These are phyloP conservation scores for Trichosurus vulpecula DNA, from an alignment of 2,797 vertebrate genomes.

Conservation along the genomic window DNA sequence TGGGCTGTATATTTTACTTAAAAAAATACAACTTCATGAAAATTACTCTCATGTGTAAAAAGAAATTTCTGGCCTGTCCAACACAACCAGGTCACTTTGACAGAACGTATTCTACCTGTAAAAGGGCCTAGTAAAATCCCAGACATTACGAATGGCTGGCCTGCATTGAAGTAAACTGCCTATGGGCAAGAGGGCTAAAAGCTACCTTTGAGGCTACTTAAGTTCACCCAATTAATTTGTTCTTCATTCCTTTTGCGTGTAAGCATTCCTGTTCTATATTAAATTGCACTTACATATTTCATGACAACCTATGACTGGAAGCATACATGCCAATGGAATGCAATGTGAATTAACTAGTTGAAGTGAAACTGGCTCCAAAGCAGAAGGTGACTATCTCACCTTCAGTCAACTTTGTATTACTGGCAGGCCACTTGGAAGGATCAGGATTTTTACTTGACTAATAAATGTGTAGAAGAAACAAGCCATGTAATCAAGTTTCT, in stretches of 20 bases:
- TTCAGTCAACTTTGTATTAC: neutral
- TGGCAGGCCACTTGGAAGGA: neutral
- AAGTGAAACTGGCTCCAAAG: neutral
- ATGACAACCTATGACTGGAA: neutral
- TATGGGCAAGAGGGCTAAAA: neutral
- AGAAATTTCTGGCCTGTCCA: constrained; percentile 27
- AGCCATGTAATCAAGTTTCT: neutral
- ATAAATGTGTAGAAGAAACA: neutral
- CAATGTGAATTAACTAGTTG: neutral
- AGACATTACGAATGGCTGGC: neutral
- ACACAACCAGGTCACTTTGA: constrained; percentile 6
- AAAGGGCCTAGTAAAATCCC: neutral
- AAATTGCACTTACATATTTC: neutral
- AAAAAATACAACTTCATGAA: constrained; percentile 35
- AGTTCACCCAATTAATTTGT: neutral
- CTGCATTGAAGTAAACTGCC: constrained; percentile 19
- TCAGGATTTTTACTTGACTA: neutral
- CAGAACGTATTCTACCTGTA: constrained; percentile 15
- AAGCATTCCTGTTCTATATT: neutral
- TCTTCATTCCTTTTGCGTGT: neutral
- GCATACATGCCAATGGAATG: neutral
- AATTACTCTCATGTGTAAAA: constrained; percentile 41
- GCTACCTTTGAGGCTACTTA: constrained; percentile 4
- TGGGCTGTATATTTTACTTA: neutral
- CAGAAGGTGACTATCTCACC: neutral